Conservation (phyloP, 2,888 invertebrate species). For the Gryllus longicercus region DNA sequence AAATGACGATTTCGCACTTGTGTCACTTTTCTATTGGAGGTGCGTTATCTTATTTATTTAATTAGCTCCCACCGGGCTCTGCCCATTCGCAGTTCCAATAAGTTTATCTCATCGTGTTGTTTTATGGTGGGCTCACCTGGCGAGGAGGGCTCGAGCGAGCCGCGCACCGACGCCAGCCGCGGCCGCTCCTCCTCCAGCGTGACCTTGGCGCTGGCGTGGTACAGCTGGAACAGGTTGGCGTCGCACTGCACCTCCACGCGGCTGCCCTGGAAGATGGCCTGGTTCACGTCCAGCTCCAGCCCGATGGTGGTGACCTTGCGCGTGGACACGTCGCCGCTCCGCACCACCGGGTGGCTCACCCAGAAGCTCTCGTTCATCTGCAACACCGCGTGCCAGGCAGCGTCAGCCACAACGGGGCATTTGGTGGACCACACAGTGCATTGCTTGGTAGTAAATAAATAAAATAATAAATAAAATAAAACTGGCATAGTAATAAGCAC, state of each 20-base stretch:
- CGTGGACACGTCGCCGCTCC: slow-evolving; percentile 36
- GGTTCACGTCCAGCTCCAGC: slow-evolving; percentile 61
- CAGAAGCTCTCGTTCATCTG: slow-evolving; percentile 47
- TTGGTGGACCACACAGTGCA: no score
- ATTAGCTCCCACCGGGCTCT: no score
- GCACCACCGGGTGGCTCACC: slow-evolving; percentile 32
- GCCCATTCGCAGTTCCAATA: no score
- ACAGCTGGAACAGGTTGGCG: slow-evolving; percentile 65
- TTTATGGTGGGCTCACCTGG: background rate
- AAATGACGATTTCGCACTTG: no score
- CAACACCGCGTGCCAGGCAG: slow-evolving; percentile 21
- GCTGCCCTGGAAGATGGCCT: slow-evolving; percentile 62
- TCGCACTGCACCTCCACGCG: slow-evolving; percentile 64
- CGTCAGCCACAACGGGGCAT: no score
- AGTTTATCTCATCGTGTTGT: no score
- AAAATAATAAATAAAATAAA: no score
- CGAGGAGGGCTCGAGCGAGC: slow-evolving; percentile 60
- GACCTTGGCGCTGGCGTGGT: slow-evolving; percentile 60
- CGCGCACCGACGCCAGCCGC: slow-evolving; percentile 69
- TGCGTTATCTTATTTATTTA: no score
- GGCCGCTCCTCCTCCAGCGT: slow-evolving; percentile 71
- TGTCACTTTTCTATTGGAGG: no score
- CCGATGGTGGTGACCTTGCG: slow-evolving; percentile 49
- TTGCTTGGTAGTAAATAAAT: no score
- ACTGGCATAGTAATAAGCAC: no score